Base-by-base conservation (phyloP, 2,888 invertebrate species). In the Drosophila pseudotakahashii region DNA sequence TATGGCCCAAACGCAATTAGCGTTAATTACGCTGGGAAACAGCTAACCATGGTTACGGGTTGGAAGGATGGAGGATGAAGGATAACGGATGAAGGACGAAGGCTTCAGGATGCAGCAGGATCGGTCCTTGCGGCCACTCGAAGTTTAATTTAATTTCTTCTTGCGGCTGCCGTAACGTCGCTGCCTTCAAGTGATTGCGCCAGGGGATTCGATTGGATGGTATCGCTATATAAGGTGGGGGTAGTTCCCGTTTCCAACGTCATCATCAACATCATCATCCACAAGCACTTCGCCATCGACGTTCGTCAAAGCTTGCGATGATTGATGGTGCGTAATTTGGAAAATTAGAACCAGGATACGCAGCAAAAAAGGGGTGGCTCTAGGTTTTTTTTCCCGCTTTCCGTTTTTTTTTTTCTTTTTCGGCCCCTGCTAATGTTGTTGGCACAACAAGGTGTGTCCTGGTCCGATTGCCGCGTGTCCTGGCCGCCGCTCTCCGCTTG, bases 311-410 rank as follows among this genome's bases (percentile, higher is more conserved):
- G 70, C 77, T 76, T 73, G 81, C 69, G 79, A 88, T 89, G 90
- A 90, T 90, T 89, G 90, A 90, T 90, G 90, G 86, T 86, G 85
- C 90, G 89, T 88, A 90, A 89, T 89, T 90, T 89, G 88, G 89
- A 78, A 88, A 89, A 89, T 87, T 84, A 88, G 88, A 88, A 85
- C 87, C 87, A 61, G 64, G 61, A 55, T 67, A 66, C 60, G 64
- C 50, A 50, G 52, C 58, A 23, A 59, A 50, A 79, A 85, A 86
- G 79, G 82, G 87, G 87, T 83, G 78, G 84, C 58, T 73, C 71
- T 44, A 36, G 57, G 51, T 58, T 58, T 42, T 55, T 55, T 51
- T 54, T 53, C 59, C 26, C 26, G 26, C 1, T 26, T 26, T 26
- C 26, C 26, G 26, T 26, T 26, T 6, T 26, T 26, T 26, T 26